These are phyloP conservation scores for Cerastoderma edule DNA, from an alignment of 2,888 invertebrate genomes.

Conservation along the genomic window DNA sequence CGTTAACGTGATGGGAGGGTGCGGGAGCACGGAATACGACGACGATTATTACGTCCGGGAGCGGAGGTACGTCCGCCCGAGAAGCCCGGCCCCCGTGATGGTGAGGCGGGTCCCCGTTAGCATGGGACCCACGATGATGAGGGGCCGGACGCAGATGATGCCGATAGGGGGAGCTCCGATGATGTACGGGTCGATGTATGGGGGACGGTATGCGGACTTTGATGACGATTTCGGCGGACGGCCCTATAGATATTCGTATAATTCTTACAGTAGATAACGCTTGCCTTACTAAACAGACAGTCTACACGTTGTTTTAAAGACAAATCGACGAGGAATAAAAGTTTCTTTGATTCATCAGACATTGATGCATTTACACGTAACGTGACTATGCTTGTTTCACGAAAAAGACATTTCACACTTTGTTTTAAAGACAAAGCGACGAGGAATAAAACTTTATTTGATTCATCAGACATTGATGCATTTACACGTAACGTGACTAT, in stretches of 20 bases:
- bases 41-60: slow-evolving; percentile 30
- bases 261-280: slow-evolving; percentile 25
- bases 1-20: slow-evolving; percentile 33
- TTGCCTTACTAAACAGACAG: no score
- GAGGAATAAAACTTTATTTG: no score
- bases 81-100: slow-evolving; percentile 8
- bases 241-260: slow-evolving; percentile 27
- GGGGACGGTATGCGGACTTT: slow-evolving; percentile 7
- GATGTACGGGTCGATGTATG: slow-evolving; percentile 3
- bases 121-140: slow-evolving; percentile 10
- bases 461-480: no score
- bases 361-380: no score
- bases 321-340: no score
- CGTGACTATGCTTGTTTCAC: no score
- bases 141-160: slow-evolving; percentile 12
- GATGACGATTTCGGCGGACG: slow-evolving; percentile 13
- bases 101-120: background rate
- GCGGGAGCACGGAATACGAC: slow-evolving; percentile 35
- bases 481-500: no score
- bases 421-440: no score
- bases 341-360: no score
- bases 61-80: slow-evolving; percentile 9
- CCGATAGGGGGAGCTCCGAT: background rate
- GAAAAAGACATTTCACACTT: no score
- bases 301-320: no score